These are phyloP conservation scores for Drosophila sordidapex DNA, from an alignment of 2,888 invertebrate genomes.

Conservation along the genomic window DNA sequence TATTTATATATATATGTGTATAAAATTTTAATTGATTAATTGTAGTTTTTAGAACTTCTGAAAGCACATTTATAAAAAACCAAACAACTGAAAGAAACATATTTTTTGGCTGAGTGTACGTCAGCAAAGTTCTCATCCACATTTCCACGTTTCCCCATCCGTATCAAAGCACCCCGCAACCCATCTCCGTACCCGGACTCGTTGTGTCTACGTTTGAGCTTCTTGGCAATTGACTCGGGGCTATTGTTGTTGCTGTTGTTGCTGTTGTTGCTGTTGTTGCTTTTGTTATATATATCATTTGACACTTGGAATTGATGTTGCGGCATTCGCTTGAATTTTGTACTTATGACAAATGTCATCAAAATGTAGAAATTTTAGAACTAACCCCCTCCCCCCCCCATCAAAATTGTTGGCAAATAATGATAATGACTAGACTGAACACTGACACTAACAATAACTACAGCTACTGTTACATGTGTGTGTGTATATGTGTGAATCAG, in stretches of 20 bases:
- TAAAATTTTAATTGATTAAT: not conserved
- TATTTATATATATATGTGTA: not conserved
- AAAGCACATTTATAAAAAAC: too few relatives aligned
- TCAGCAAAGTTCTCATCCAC: conserved; percentile 7
- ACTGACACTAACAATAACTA: conserved; percentile 26
- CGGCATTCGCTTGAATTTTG: conserved; percentile 57
- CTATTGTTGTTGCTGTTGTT: conserved; percentile 23
- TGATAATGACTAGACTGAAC: conserved; percentile 17
- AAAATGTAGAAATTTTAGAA: conserved; percentile 52
- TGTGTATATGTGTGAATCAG: conserved; percentile 5
- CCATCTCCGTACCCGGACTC: conserved; percentile 15
- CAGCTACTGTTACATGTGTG: not conserved
- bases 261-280: conserved; percentile 22
- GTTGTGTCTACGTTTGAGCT: conserved; percentile 44
- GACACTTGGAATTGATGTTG: conserved; percentile 61
- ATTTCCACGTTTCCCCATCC: conserved; percentile 43
- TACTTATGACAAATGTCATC: conserved; percentile 55
- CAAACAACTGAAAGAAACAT: too few relatives aligned
- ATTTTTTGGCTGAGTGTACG: not conserved
- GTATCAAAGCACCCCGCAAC: conserved; percentile 36
- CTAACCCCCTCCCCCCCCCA: not conserved
- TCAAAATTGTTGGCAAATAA: conserved; percentile 6
- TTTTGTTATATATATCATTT: conserved; percentile 49
- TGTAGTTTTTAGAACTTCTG: too few relatives aligned
- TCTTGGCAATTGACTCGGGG: conserved; percentile 54